Base-by-base conservation (phyloP, 2,888 invertebrate genomes). In the Agrochola circellaris region DNA sequence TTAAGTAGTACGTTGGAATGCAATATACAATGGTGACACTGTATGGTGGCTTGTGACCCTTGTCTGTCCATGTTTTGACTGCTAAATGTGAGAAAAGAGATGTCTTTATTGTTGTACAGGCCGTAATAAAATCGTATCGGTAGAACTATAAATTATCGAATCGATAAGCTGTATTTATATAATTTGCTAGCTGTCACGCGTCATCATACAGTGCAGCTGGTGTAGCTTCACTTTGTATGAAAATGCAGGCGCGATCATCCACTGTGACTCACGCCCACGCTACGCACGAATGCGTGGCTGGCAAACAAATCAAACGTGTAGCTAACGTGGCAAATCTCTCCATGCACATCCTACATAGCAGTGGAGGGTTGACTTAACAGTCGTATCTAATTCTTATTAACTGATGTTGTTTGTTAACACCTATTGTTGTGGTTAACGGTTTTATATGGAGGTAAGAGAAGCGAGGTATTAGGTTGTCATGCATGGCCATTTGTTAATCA, bases 361-460 rank as follows among this genome's bases (percentile, higher is more conserved):
- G 45, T 77, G 77, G 51, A 77, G 0, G 23, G 1, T 0, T 1
- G 20, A 2, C 30, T 58, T 77, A 73, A 76, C 61, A 45, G 56
- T 26, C 30, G 64, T 71, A 88, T 77, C 71, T 56, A 71, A 77
- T 69, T 72, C 34, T 51, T 48, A 68, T 58, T 65, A 69, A 60
- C 45, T 45, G 66, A 45, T 51, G 38, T 76, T 51, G 45, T 76
- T 64, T 45, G 65, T 85, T 82, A 68, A 38, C 62, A 17, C 23
- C 60, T 67, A 85, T 85, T 82, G 68, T 85, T 45, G 38, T 34
- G 23, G 69, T 61, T 81, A 69, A 81, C 54, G 64, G 85, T 81
- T 69, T 56, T 58, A 11, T 56, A 34, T 34, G 51, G 56, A 69
- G 85, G 68, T 54, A 61, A 81, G 42, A n/a, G 65, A 69, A 81